These are phyloP conservation scores for Rhopalosiphum nymphaeae DNA, from an alignment of 2,888 invertebrate genomes.

Conservation along the genomic window DNA sequence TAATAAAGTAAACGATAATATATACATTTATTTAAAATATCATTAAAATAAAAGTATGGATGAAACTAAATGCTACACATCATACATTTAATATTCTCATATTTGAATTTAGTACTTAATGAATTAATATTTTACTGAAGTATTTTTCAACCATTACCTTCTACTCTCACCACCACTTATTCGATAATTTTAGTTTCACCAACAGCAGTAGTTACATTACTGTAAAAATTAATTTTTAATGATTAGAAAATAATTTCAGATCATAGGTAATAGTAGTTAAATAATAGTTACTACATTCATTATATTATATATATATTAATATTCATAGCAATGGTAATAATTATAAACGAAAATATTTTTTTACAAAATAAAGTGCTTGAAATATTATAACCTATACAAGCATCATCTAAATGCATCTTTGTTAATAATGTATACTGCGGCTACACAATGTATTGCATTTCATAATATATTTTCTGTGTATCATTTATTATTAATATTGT, in stretches of 20 bases:
- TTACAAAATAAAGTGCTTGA: not conserved
- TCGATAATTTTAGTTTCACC: not conserved
- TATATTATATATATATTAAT: not conserved
- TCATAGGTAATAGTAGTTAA: not conserved
- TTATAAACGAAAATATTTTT: not conserved
- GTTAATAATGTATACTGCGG: not conserved
- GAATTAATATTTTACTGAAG: not conserved
- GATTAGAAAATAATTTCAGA: not conserved
- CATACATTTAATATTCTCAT: not conserved
- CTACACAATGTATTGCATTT: not conserved
- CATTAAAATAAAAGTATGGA: not conserved
- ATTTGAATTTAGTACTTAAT: not conserved
- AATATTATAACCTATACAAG: not conserved
- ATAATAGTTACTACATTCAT: not conserved
- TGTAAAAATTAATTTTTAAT: not conserved
- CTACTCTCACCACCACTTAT: not conserved
- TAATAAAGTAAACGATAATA: not conserved
- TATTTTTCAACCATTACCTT: not conserved
- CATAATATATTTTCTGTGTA: not conserved
- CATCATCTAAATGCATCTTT: not conserved
- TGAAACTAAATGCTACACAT: not conserved
- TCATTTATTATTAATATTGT: not conserved
- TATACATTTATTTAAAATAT: not conserved
- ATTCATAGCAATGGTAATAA: not conserved
- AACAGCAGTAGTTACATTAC: not conserved